phyloP scores from a whole-genome alignment of 2,888 invertebrate genomes.

The Drosophila multiciliata region DNA sequence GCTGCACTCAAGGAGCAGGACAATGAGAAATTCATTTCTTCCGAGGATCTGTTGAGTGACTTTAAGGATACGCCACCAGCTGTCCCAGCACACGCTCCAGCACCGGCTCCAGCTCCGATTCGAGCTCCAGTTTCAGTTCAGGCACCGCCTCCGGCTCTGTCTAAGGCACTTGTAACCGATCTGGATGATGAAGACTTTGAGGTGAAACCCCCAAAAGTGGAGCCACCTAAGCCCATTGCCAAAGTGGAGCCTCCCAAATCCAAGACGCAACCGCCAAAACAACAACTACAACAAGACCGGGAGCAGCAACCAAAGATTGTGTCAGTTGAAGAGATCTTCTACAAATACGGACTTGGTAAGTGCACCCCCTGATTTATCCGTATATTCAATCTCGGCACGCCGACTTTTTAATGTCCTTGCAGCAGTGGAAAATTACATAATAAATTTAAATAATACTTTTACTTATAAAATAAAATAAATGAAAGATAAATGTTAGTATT shows the following conservation, averaged over 20 bases:
- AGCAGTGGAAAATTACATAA: background rate
- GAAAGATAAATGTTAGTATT: background rate
- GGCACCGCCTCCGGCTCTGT: background rate
- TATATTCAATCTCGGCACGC: conserved; percentile 6
- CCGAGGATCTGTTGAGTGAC: conserved; percentile 84
- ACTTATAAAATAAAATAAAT: background rate
- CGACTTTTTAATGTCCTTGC: conserved; percentile 29
- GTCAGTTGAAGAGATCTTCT: conserved; percentile 88
- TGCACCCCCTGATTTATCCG: conserved; percentile 48
- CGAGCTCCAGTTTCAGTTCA: conserved; percentile 9
- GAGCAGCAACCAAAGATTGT: conserved; percentile 80
- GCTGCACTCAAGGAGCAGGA: conserved; percentile 84
- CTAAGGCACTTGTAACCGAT: conserved; percentile 68
- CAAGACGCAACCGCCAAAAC: conserved; percentile 19
- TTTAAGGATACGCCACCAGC: conserved; percentile 80
- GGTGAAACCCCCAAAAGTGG: conserved; percentile 54
- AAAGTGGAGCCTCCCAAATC: conserved; percentile 63
- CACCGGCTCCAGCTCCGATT: conserved; percentile 17
- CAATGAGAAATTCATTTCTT: conserved; percentile 85
- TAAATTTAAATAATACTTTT: background rate
- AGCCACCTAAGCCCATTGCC: conserved; percentile 51
- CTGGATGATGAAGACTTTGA: conserved; percentile 77
- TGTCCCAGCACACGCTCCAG: conserved; percentile 8
- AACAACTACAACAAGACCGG: conserved; percentile 28
- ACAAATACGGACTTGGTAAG: conserved; percentile 89